Evolutionary conservation across 2,113 vertebrate genomes (phyloP).

Genomic region (Poeciliopsis occidentalis): DNA sequence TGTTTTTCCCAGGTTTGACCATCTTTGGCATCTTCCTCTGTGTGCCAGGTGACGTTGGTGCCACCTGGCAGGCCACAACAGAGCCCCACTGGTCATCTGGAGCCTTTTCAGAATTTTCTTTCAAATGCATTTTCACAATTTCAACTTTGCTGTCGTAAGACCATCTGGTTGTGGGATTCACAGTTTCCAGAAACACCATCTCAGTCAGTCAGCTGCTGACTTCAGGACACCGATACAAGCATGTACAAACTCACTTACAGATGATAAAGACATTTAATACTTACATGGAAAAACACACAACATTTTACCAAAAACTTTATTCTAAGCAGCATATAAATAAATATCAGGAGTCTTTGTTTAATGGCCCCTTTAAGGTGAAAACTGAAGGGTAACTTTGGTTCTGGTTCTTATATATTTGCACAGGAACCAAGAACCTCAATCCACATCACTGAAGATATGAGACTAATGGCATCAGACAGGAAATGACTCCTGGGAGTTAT

Average conservation of each 20-base stretch:
- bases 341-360: neutral
- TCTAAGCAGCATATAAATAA: neutral
- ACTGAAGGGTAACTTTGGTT: no score
- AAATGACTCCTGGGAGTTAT: no score
- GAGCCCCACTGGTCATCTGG: slow-evolving; percentile 11
- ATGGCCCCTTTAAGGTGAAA: no score
- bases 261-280: no score
- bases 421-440: no score
- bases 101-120: slow-evolving; percentile 36
- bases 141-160: neutral
- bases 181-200: neutral
- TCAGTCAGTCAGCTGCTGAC: neutral
- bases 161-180: neutral
- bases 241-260: neutral
- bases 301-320: neutral
- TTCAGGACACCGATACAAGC: neutral
- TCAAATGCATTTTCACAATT: slow-evolving; percentile 44
- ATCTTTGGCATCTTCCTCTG: slow-evolving; percentile 50
- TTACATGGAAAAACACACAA: neutral
- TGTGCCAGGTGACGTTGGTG: slow-evolving; percentile 20
- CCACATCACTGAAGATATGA: no score
- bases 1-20: slow-evolving; percentile 57
- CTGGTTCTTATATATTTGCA: no score
- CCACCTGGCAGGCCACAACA: slow-evolving; percentile 50
- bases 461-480: no score